Evolutionary conservation across 1,140 invertebrate species (phyloP), one percentile per base, ranked within the genome.

Genomic region (Melanaphis sacchari): DNA sequence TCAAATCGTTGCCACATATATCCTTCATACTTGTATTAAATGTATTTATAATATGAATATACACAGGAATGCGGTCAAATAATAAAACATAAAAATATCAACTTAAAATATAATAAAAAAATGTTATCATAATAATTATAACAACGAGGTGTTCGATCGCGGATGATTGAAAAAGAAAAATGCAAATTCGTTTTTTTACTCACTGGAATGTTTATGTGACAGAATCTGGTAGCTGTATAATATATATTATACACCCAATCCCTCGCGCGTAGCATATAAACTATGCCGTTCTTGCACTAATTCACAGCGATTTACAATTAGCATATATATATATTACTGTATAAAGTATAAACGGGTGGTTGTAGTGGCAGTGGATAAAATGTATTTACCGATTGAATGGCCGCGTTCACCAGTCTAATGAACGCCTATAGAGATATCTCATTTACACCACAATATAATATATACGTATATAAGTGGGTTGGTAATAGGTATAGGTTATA

Each of bases 371-470:
- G 38, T 9, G 36, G 38, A 84, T 82, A 82, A 82, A 82, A 82
- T 82, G 36, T 82, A 26, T 84, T 41, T 41, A 40, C 82, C 22
- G 18, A 82, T 24, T 82, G 76, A 18, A 82, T 38, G 36, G n/a
- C 18, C 18, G 38, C 40, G 9, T 38, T 40, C 8, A 0, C 5
- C 8, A 2, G 38, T 84, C 7, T 49, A 82, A 92, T 82, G 76
- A 49, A 92, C 76, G 91, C 43, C 91, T 82, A 38, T 31, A 82
- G n/a, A 49, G n/a, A 92, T 31, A 43, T 92, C 76, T 82, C 91
- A 82, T 92, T 92, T 82, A 92, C 76, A 46, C 91, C 2, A n/a
- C n/a, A 26, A 22, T 21, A 46, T 46, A 46, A 88, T 36, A 36
- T 36, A 52, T 52, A 89, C 3, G n/a, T n/a, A 31, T 31, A 24